Base-by-base conservation (phyloP, 2,888 invertebrate genomes). In the Thymelicus sylvestris region DNA sequence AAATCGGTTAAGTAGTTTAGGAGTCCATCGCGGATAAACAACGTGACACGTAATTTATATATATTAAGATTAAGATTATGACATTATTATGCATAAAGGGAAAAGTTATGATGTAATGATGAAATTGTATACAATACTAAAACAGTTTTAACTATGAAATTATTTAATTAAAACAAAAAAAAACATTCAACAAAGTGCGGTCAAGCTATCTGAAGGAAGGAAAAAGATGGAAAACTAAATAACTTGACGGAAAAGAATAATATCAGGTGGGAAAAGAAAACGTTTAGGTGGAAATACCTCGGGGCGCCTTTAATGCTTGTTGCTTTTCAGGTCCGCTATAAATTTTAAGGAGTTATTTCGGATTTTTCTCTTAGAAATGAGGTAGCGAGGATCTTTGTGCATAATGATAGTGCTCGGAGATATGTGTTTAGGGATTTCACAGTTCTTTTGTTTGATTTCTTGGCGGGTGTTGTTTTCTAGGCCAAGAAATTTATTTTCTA, bases 271-370 rank as follows among this genome's bases (percentile, higher is more conserved):
- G 15, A 44, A 41, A 39, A 41, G 61, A 61, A 61, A 61, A 61
- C 41, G 44, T 61, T 61, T 19, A 44, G 61, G 13, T 41, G 41
- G 44, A 44, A 61, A 61, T 61, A 61, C 41, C 41, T 61, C 10
- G 10, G 61, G 15, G 61, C 41, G 31, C 10, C 19, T n/a, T 41
- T 44, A 19, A 44, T 15, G 61, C 41, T 41, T 39, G 41, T 61
- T 61, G 41, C 41, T 19, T 15, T 61, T 61, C 61, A 44, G 44
- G 15, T 44, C 15, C 15, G 41, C 41, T 61, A 61, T 41, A 61
- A 61, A 61, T 44, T 61, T 61, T 61, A 61, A 61, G 61, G 61
- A 44, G 61, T 41, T 61, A 61, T 61, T 61, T 61, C 8, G 61
- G 15, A 61, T 61, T 41, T 61, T 61, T 61, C 44, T 8, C 15